Base-by-base conservation (phyloP, 2,113 vertebrate genomes). In the Sinocyclocheilus maitianheensis region DNA sequence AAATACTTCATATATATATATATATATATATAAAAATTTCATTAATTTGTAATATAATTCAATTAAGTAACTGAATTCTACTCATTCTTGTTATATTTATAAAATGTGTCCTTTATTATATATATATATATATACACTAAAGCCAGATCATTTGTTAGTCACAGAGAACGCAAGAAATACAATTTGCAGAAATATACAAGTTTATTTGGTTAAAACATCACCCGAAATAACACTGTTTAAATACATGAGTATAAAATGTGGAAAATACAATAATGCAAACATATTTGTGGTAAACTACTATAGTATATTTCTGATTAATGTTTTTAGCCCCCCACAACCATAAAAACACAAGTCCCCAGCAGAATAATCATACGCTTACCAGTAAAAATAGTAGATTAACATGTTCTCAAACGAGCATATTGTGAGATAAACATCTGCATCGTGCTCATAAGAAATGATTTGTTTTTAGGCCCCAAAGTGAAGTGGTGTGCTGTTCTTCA, bases 191-290 rank as follows among this genome's bases (percentile, higher is more conserved):
- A 79, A 78, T 40, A 79, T 65, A 85, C 46, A 26, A 11, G 46
- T 85, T 85, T 85, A 85, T 85, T 85, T 26, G 84, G 62, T 79
- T 78, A 84, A 69, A 82, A 77, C 24, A 53, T 82, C 81, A 53
- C 46, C 63, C 60, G 53, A 76, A 84, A 84, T 65, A 84, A 77
- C 74, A 84, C 83, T 76, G 71, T 84, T 77, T 84, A 84, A 84
- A 84, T 84, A 77, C 37, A 84, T 13, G 34, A 84, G 83, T 76
- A 75, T 76, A 84, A 84, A 62, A 76, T 30, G 69, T 84, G 14
- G 2, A 62, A 75, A 40, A 84, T 84, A 77, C 46, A 53, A 51
- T 1, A 65, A 12, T 16, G 46, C 53, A 51, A 82, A 82, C 46
- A 82, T 40, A 48, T 37, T 69, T 69, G 24, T 82, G 46, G 43